Evolutionary conservation across 1,140 invertebrate species (phyloP), one percentile per base, ranked within the genome.

Genomic region (Harlomillsia oculata): DNA sequence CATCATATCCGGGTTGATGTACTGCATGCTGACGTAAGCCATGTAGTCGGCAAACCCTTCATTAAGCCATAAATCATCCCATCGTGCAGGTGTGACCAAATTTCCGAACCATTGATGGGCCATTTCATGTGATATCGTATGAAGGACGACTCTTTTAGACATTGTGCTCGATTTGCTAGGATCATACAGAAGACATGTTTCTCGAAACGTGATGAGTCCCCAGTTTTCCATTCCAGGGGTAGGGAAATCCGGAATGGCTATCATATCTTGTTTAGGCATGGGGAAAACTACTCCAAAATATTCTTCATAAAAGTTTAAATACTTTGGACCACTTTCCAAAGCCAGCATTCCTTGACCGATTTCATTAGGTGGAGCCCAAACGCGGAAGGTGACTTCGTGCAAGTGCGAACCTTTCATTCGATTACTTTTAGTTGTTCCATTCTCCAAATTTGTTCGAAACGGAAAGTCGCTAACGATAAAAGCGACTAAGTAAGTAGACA

Each of bases 401-500:
- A 64, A 39, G n/a, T n/a, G n/a, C n/a, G n/a, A n/a, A n/a, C n/a
- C n/a, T n/a, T n/a, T n/a, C n/a, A n/a, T n/a, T n/a, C n/a, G n/a
- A n/a, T n/a, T n/a, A n/a, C n/a, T n/a, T n/a, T n/a, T n/a, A n/a
- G n/a, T n/a, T n/a, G n/a, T n/a, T n/a, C n/a, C n/a, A 43, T n/a
- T 14, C 9, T 16, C 2, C n/a, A 59, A 67, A 62, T 75, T 60
- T 16, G 62, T 68, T 0, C 59, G 53, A 36, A 77, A 72, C 1
- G 78, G 77, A 59, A 90, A 91, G 57, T 93, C 82, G 21, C 83
- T 84, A 1, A 94, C 78, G 3, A 88, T 76, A 63, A 92, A 81
- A 2, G 89, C 89, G 9, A 94, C 72, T 3, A 94, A 69, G 61
- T 95, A 95, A 0, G 89, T 89, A 0, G 89, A 89, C 89, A 95